phyloP scores from a whole-genome alignment of 1,140 invertebrate genomes.

The Kradibia gibbosae region DNA sequence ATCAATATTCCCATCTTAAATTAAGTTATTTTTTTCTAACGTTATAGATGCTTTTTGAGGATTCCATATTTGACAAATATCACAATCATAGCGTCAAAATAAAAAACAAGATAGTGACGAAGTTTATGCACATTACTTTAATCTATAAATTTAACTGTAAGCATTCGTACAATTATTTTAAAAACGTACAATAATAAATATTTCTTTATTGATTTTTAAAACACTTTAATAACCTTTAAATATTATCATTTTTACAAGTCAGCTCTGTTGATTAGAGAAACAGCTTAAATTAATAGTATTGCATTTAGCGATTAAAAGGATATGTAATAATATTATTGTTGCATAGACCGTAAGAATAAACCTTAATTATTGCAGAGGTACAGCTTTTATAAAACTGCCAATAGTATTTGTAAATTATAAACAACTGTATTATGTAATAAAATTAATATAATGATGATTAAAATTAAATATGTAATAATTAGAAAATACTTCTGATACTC shows the following conservation, averaged over 20 bases:
- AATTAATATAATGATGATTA: constrained; percentile 36
- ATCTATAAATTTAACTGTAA: constrained; percentile 2
- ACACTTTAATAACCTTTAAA: neutral
- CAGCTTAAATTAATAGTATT: constrained; percentile 33
- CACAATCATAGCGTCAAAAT: neutral
- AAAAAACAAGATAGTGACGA: neutral
- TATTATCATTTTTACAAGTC: constrained; percentile 8
- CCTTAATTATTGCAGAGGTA: constrained; percentile 34
- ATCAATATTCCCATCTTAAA: too few relatives aligned
- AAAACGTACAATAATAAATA: neutral
- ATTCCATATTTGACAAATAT: neutral
- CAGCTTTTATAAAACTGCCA: constrained; percentile 35
- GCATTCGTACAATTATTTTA: neutral
- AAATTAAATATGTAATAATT: constrained; percentile 12
- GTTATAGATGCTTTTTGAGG: neutral
- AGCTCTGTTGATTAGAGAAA: neutral
- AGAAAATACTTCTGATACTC: neutral
- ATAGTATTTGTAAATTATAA: constrained; percentile 51
- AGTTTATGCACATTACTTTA: neutral
- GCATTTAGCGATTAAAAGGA: constrained; percentile 51
- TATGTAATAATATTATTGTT: constrained; percentile 51
- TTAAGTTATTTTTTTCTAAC: neutral
- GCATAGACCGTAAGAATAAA: neutral
- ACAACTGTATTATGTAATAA: constrained; percentile 46
- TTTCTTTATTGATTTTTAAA: constrained; percentile 8